Evolutionary conservation across 2,888 invertebrate species (phyloP), one percentile per base, ranked within the genome.

Genomic region (Drosophila bunnanda): DNA sequence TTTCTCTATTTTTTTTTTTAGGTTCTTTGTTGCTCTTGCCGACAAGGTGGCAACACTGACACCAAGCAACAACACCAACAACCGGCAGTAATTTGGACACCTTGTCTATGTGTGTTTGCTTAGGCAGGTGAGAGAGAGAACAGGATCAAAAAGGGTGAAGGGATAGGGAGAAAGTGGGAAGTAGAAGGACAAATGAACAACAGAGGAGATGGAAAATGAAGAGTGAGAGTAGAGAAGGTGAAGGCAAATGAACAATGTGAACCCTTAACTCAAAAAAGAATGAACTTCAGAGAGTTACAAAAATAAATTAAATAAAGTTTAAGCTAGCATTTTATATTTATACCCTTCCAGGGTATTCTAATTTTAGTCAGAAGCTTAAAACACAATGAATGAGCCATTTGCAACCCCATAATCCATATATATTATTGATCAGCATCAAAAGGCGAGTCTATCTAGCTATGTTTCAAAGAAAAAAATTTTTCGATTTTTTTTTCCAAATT

Each of bases 21-120:
- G 13, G 32, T 66, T 78, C 67, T 50, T 25, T 64, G 64, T 48
- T 50, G 48, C 64, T 62, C 38, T 66, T 56, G 41, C 56, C 66
- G 71, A 77, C 78, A 82, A 86, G 83, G 86, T 83, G 83, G 86
- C 86, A 83, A 76, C 88, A 82, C 86, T 76, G 83, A 82, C 88
- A 83, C 80, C 75, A 46, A 60, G 65, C 75, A 53, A 53, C 56
- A 65, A 46, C 69, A 56, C 50, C 61, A 53, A 72, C 74, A 70
- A 75, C 70, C 82, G 82, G 88, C 83, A 88, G 86, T 84, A 88
- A 84, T 84, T 84, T 84, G 83, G 88, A 61, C 78, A 78, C 80
- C 83, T 88, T 84, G 77, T 77, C 71, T 77, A 59, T 53, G 50
- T 58, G 73, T 54, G 59, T 43, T 56, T 78, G 88, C 72, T 85